Evolutionary conservation across 2,113 vertebrate genomes (phyloP).

Genomic region (Coregonus clupeaformis): DNA sequence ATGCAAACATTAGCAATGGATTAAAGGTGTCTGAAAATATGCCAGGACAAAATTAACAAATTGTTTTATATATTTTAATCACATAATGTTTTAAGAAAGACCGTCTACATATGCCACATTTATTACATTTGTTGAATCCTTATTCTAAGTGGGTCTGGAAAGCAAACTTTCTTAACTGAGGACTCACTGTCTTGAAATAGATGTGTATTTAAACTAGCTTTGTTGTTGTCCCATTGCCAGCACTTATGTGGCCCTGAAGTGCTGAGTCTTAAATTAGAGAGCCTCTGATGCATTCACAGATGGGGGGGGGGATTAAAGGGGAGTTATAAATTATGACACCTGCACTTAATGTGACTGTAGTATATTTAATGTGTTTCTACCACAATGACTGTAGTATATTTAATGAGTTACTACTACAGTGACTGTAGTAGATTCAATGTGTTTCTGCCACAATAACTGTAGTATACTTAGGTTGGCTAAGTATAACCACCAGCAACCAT

Average conservation of each 20-base stretch:
- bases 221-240: conserved; percentile 35
- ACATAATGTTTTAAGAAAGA: background rate
- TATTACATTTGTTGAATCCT: too few species aligned
- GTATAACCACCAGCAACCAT: conserved; percentile 1
- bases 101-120: background rate
- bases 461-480: background rate
- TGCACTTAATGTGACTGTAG: background rate
- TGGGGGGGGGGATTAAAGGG: conserved; percentile 35
- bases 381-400: conserved; percentile 12
- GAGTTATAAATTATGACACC: conserved; percentile 24
- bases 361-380: conserved; percentile 15
- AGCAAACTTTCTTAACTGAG: background rate
- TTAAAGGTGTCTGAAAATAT: background rate
- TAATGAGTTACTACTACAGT: conserved; percentile 17
- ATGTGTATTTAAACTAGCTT: conserved; percentile 20
- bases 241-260: conserved; percentile 2
- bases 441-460: too few species aligned
- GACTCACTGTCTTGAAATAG: too few species aligned
- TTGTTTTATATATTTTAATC: background rate
- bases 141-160: background rate
- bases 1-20: background rate
- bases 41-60: background rate
- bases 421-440: background rate
- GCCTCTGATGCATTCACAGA: conserved; percentile 13
- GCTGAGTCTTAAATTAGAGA: conserved; percentile 29